These are phyloP conservation scores for Pantherophis alleghaniensis DNA, from an alignment of 2,797 vertebrate species.

Conservation along the genomic window DNA sequence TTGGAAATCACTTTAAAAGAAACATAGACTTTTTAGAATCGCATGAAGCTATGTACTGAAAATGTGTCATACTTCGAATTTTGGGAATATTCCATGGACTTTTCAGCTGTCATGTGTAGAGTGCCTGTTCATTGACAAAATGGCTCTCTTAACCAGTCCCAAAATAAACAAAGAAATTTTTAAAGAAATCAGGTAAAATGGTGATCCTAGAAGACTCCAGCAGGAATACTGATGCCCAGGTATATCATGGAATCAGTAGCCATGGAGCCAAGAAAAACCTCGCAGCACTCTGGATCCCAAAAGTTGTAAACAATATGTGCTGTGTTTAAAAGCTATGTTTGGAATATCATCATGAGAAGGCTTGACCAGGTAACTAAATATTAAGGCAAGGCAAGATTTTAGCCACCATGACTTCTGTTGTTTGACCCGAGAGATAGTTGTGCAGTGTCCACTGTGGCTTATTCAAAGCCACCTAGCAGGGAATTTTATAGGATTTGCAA, in stretches of 20 bases:
- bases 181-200: not conserved
- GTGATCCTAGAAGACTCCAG: not conserved
- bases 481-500: conserved; percentile 20
- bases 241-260: not conserved
- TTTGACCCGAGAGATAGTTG: not conserved
- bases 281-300: not conserved
- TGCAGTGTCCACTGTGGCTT: not conserved
- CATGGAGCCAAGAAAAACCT: not conserved
- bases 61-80: not conserved
- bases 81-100: not conserved
- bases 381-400: not conserved
- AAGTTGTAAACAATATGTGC: not conserved
- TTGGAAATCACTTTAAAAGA: not conserved
- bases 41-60: not conserved
- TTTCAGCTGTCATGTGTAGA: not conserved
- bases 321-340: not conserved
- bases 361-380: fast-evolving
- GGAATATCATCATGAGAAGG: fast-evolving
- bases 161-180: not conserved
- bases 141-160: not conserved
- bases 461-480: conserved; percentile 8
- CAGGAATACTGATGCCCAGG: not conserved
- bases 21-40: not conserved
- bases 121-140: not conserved
- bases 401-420: fast-evolving